Percentiles rank a stretch among this genome's conserved stretches.
phyloP scores from a whole-genome alignment of 2,113 vertebrate genomes.

The Nymphicus hollandicus region DNA sequence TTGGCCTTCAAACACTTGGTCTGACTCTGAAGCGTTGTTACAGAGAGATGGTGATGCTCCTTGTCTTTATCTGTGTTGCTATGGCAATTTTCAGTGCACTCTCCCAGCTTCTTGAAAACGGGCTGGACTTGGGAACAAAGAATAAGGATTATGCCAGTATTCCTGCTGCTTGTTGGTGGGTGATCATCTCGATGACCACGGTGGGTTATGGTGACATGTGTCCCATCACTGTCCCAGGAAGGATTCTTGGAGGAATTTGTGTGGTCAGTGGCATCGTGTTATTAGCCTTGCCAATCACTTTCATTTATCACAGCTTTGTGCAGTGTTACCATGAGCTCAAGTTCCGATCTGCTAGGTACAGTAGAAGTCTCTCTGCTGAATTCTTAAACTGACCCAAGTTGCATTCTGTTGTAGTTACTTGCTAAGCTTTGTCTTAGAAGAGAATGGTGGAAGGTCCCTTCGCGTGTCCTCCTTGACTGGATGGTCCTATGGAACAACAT shows the following conservation, averaged over 20 bases:
- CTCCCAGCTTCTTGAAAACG: slow-evolving; percentile 95
- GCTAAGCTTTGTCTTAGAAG: slow-evolving; percentile 42
- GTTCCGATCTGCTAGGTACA: slow-evolving; percentile 88
- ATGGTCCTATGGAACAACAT: slow-evolving; percentile 25
- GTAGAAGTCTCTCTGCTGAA: slow-evolving; percentile 87
- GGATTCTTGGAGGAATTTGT: slow-evolving; percentile 95
- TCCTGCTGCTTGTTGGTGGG: slow-evolving; percentile 98
- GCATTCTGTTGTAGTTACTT: slow-evolving; percentile 22
- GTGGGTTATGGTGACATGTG: slow-evolving; percentile 99
- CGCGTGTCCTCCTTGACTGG: slow-evolving; percentile 42
- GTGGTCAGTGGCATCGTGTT: slow-evolving; percentile 98
- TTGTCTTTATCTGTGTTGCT: slow-evolving; percentile 96
- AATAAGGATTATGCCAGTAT: slow-evolving; percentile 96
- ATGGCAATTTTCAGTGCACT: slow-evolving; percentile 99
- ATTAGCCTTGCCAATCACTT: slow-evolving; percentile 95
- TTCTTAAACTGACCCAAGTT: slow-evolving; percentile 77
- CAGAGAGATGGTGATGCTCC: slow-evolving; percentile 97
- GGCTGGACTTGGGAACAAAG: slow-evolving; percentile 88
- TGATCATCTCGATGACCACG: slow-evolving; percentile 99
- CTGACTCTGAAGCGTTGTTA: slow-evolving; percentile 95
- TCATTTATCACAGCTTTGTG: slow-evolving; percentile 99
- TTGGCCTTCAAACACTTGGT: slow-evolving; percentile 96
- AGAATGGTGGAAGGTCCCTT: slow-evolving; percentile 36
- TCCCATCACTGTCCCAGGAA: slow-evolving; percentile 92
- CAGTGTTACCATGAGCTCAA: slow-evolving; percentile 98